A percentile compares a stretch with the other conserved stretches of the same genome.
Evolutionary conservation across 2,113 vertebrate species (phyloP).

Genomic region (Platysteira castanea): DNA sequence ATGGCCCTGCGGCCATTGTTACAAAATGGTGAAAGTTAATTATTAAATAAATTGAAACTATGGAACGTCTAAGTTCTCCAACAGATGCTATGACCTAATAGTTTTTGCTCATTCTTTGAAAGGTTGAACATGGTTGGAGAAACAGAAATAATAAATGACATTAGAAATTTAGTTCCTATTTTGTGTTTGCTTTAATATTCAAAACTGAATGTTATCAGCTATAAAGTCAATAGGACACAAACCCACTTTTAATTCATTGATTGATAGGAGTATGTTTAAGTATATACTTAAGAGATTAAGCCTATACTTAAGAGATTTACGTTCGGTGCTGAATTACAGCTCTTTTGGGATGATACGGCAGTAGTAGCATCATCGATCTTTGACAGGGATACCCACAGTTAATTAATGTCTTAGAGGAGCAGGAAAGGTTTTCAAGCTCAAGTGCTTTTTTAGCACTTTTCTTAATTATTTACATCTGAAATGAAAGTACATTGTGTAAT

Average conservation of each 20-base stretch:
- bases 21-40: background rate
- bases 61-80: background rate
- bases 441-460: background rate
- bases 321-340: background rate
- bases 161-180: background rate
- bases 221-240: background rate
- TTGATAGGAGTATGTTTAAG: background rate
- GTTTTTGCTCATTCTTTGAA: background rate
- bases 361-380: background rate
- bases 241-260: background rate
- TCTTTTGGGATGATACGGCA: background rate
- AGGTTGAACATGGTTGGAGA: background rate
- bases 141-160: background rate
- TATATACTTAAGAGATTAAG: background rate
- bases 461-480: background rate
- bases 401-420: background rate
- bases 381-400: background rate
- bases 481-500: background rate
- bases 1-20: background rate
- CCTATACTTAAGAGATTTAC: background rate
- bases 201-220: background rate
- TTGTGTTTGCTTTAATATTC: background rate
- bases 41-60: background rate
- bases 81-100: background rate
- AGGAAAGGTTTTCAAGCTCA: background rate